These are phyloP conservation scores for Thinocorus orbignyianus DNA, from an alignment of 2,113 vertebrate genomes.

Conservation along the genomic window DNA sequence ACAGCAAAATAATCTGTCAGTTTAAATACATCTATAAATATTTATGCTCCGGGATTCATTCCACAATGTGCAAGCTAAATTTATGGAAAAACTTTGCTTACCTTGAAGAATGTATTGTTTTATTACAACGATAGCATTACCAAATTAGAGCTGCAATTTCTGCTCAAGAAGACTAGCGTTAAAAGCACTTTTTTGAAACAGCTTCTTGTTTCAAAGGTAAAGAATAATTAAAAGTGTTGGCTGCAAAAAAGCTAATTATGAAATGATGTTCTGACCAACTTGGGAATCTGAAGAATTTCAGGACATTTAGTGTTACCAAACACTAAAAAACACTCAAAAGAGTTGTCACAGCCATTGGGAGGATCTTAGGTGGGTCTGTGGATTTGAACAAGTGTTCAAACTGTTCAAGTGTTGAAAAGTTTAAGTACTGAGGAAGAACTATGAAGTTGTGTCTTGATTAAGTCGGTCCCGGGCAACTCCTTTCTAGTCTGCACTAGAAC, in stretches of 20 bases:
- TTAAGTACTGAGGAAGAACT: not conserved
- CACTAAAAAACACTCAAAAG: too few relatives aligned
- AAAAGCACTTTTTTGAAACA: not conserved
- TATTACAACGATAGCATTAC: not conserved
- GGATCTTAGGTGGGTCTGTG: not conserved
- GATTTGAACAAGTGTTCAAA: not conserved
- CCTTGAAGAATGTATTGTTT: not conserved
- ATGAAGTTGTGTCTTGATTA: not conserved
- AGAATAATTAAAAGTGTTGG: not conserved
- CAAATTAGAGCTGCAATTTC: not conserved
- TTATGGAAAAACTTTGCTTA: not conserved
- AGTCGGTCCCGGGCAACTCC: not conserved
- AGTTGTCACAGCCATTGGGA: not conserved
- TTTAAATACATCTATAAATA: not conserved
- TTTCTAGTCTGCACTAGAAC: not conserved
- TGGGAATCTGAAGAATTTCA: not conserved
- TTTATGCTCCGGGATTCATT: not conserved
- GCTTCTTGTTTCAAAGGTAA: not conserved
- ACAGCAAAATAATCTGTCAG: not conserved
- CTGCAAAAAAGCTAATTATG: not conserved
- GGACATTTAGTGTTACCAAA: not conserved
- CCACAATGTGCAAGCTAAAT: not conserved
- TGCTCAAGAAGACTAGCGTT: not conserved
- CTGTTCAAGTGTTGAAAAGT: not conserved
- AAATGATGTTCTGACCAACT: not conserved